Evolutionary conservation across 92 coral and sea anemone genomes (phyloP).

Genomic region (Hydrozoanthus gracilis): DNA sequence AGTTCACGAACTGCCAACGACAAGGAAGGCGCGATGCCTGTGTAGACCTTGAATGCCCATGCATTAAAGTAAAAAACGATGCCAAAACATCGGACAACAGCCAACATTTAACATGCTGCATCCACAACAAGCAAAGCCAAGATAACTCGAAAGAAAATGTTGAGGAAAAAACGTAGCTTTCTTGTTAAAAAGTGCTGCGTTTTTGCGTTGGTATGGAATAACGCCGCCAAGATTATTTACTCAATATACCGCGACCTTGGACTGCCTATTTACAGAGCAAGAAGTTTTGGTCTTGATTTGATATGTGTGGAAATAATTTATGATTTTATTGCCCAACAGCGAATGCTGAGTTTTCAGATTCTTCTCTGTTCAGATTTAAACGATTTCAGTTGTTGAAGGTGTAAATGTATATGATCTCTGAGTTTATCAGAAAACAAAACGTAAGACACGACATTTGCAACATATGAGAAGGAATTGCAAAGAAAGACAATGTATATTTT

Average conservation of each 20-base stretch:
- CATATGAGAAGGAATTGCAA: not conserved
- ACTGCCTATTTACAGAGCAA: constrained; percentile 5
- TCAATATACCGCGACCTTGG: not conserved
- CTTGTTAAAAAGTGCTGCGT: not conserved
- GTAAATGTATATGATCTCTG: not conserved
- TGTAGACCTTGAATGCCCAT: constrained; percentile 30
- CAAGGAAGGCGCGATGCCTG: constrained; percentile 34
- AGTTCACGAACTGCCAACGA: constrained; percentile 27
- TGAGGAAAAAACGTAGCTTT: constrained; percentile 6
- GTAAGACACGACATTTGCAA: not conserved
- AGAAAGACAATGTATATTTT: constrained; percentile 13
- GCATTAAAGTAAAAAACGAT: constrained; percentile 17
- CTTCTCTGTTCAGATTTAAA: not conserved
- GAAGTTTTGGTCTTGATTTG: not conserved
- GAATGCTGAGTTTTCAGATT: not conserved
- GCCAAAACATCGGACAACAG: not conserved
- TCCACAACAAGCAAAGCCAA: constrained; percentile 28
- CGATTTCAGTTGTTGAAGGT: not conserved
- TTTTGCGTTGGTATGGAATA: constrained; percentile 27
- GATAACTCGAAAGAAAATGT: not conserved
- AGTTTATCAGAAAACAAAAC: too few species aligned
- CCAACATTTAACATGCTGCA: not conserved
- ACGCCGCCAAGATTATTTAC: not conserved
- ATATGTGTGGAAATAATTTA: not conserved
- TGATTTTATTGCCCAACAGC: not conserved